Base-by-base conservation (phyloP, 2,113 vertebrate species). In the Anarrhichthys ocellatus region DNA sequence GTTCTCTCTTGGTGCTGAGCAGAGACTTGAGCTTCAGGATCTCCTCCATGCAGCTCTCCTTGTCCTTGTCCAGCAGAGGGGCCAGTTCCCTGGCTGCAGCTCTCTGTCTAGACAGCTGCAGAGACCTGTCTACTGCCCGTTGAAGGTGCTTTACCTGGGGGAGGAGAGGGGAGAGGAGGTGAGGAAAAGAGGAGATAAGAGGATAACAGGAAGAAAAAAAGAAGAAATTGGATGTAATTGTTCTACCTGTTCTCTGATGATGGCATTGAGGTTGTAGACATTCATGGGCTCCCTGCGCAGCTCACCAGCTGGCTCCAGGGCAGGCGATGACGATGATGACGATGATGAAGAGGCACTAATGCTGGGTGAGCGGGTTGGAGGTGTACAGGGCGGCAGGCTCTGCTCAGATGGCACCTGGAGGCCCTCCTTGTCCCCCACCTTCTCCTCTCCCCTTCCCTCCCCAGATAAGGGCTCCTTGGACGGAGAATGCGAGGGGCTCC, bases 191-290 rank as follows among this genome's bases (percentile, higher is more conserved):
- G 17, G 17, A 44, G 7, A 27, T 4, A 2, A 29, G 36, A 50
- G 32, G 27, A 80, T 6, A 44, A 1, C 22, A 46, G 18, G 13
- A 29, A 27, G n/a, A 22, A 38, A 36, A n/a, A 11, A 9, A 9
- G 14, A 0, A 46, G 24, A 27, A 46, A 46, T 17, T 9, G 63
- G 9, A n/a, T 18, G 5, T 38, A 36, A 29, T 63, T 96, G 95
- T 87, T 94, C 93, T 92, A 99, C 98, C 96, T 99, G 98, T 89
- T 99, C 98, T 91, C 97, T 95, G 92, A 99, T 96, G 79, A 99
- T 98, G 89, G 97, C 97, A 29, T 97, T 97, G 80, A 99, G 97
- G 95, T 98, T 98, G 94, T 98, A 97, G 93, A 99, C 97, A 87
- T 98, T 99, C 96, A 97, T 96, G 27, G 97, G 98, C 92, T 99